Conservation (phyloP, 2,797 vertebrate genomes). For the Pseudopleuronectes americanus region DNA sequence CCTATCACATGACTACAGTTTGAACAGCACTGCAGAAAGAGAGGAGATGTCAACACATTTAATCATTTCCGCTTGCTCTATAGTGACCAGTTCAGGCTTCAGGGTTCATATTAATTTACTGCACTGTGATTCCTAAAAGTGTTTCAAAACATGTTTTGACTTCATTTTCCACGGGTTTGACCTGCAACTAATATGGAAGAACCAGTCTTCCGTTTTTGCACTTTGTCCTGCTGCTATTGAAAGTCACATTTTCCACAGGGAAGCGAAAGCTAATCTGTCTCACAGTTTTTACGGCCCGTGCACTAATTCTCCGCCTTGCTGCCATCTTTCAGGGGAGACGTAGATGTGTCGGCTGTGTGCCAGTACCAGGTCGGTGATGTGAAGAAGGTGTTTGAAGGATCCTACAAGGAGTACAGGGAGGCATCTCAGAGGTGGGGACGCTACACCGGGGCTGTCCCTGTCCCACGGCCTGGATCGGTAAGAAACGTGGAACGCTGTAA, state of each 20-base stretch:
- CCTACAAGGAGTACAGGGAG: conserved; percentile 93
- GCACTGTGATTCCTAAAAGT: neutral
- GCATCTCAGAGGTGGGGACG: conserved; percentile 91
- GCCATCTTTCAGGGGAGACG: conserved; percentile 88
- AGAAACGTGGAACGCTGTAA: conserved; percentile 59
- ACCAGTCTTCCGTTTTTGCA: too few relatives aligned
- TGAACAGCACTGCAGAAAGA: conserved; percentile 20
- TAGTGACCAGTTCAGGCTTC: neutral
- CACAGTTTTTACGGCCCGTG: conserved; percentile 28
- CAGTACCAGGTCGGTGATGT: conserved; percentile 91
- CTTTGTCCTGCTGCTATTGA: neutral
- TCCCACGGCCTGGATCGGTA: conserved; percentile 92
- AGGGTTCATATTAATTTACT: conserved; percentile 2
- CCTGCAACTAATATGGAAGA: neutral
- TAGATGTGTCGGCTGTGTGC: conserved; percentile 93
- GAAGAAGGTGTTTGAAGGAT: conserved; percentile 91
- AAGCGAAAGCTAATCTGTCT: conserved; percentile 43
- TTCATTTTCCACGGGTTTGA: neutral
- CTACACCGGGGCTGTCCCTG: conserved; percentile 87
- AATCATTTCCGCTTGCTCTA: neutral
- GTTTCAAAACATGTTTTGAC: neutral
- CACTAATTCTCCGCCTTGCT: conserved; percentile 37
- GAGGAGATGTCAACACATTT: conserved; percentile 1
- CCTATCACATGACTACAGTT: conserved; percentile 18
- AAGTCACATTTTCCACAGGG: neutral